These are phyloP conservation scores for Trachurus trachurus DNA, from an alignment of 2,797 vertebrate species.

Conservation along the genomic window DNA sequence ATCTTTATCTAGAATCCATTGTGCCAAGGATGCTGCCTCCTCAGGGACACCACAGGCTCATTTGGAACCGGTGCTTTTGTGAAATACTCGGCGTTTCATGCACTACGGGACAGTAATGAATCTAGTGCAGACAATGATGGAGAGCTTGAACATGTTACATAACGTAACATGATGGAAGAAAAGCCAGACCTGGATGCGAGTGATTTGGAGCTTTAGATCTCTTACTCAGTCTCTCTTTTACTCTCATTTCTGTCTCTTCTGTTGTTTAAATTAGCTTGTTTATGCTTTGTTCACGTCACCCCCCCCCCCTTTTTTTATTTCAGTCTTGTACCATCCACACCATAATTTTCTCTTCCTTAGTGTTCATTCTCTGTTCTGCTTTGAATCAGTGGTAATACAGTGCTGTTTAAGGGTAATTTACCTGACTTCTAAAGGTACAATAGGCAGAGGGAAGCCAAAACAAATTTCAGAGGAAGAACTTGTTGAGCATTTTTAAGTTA, in stretches of 20 bases:
- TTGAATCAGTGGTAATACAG: neutral
- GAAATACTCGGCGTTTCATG: constrained; percentile 42
- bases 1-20: constrained; percentile 79
- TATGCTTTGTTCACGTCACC: neutral
- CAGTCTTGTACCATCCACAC: neutral
- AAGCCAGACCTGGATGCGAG: neutral
- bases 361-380: neutral
- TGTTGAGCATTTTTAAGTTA: too few relatives aligned
- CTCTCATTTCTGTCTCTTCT: neutral
- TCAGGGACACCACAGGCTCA: constrained; percentile 51
- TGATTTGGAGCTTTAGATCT: constrained; percentile 10
- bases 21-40: constrained; percentile 65
- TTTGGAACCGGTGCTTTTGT: constrained; percentile 54
- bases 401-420: too few relatives aligned
- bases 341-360: neutral
- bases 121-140: constrained; percentile 44
- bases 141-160: constrained; percentile 21
- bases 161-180: constrained; percentile 15
- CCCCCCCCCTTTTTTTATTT: neutral
- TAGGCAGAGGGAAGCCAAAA: too few relatives aligned
- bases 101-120: constrained; percentile 51
- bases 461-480: too few relatives aligned
- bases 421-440: too few relatives aligned
- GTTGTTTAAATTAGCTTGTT: constrained; percentile 6
- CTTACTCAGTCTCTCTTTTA: neutral